Evolutionary conservation across 2,113 vertebrate species (phyloP).

Genomic region (Pterocles burchelli): DNA sequence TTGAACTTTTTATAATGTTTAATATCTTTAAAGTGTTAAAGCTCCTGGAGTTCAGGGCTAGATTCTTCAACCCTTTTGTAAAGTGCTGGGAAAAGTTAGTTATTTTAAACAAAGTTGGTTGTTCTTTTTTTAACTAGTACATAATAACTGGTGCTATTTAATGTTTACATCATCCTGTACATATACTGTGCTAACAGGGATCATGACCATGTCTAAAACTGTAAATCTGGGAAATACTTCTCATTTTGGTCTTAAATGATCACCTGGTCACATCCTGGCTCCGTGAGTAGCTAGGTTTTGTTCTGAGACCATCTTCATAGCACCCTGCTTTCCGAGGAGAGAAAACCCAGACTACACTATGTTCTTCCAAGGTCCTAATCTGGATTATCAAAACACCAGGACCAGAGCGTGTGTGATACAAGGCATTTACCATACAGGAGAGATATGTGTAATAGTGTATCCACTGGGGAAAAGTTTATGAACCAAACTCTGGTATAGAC

Average conservation of each 20-base stretch:
- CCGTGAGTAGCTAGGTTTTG: background rate
- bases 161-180: background rate
- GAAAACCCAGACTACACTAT: background rate
- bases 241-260: background rate
- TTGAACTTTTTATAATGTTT: background rate
- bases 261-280: background rate
- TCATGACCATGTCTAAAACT: background rate
- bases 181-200: background rate
- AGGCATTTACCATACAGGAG: background rate
- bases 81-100: background rate
- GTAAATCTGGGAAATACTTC: background rate
- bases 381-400: background rate
- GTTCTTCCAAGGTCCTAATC: background rate
- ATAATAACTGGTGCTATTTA: background rate
- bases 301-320: background rate
- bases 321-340: background rate
- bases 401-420: background rate
- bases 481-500: background rate
- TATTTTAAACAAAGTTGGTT: background rate
- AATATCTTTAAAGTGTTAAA: background rate
- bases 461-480: background rate
- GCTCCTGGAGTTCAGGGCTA: background rate
- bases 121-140: background rate
- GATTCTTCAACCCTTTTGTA: background rate
- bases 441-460: background rate